Base-by-base conservation (phyloP, 2,113 vertebrate species). In the Echinops telfairi region DNA sequence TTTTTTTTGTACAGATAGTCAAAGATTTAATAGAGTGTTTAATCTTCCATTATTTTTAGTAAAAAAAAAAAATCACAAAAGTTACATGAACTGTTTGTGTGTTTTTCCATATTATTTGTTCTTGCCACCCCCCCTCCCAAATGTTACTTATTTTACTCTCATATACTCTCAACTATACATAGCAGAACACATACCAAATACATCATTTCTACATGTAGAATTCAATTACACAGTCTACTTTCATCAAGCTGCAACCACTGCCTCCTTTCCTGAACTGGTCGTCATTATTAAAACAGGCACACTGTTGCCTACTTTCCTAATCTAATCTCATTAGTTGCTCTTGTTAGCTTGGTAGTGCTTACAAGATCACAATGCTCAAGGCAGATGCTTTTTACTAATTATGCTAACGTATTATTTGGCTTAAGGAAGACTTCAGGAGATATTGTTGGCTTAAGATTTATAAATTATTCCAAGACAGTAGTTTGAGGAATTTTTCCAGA, bases 51-150 rank as follows among this genome's bases (percentile, higher is more conserved):
- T 64, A 53, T 66, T 79, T 53, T n/a, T 14, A 80, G 10, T 75
- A 68, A 7, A 94, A 64, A 89, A 94, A 64, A 89, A 96, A 89
- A 96, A 76, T 81, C 8, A 76, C 47, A 70, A 40, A 53, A 43
- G 8, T 25, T 86, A 73, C 7, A 7, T 68, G 29, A 79, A 31
- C 79, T 53, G 25, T 43, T 47, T 29, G 3, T 53, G 16, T 43
- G 38, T 71, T 80, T 89, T 71, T 29, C 20, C 71, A 40, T 17
- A 29, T 85, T 87, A 36, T 12, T 3, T n/a, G 75, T 91, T 86
- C 36, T 79, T 73, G 47, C 10, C 47, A 53, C 47, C 47, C 40
- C 40, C 7, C 14, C 31, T 68, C 10, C 27, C 29, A 3, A 68
- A 31, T 70, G 16, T 31, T 70, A 70, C 5, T 31, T 22, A 31